phyloP scores from a whole-genome alignment of 92 coral and sea anemone genomes.

The Palythoa caribaeorum region DNA sequence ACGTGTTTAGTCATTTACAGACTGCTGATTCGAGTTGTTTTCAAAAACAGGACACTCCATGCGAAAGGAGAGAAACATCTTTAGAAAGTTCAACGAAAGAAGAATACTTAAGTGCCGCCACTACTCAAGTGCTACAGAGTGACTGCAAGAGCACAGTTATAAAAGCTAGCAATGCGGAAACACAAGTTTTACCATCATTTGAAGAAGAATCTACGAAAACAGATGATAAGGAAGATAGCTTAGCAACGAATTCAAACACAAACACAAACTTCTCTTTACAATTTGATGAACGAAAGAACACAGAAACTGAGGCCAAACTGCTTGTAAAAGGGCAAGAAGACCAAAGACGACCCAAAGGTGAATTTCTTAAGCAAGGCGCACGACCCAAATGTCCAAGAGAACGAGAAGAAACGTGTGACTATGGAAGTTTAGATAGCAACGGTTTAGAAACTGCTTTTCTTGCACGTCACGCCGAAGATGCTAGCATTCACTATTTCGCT shows the following conservation, averaged over 20 bases:
- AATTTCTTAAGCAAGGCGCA: conserved; percentile 17
- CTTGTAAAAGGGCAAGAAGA: neutral
- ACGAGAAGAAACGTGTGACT: neutral
- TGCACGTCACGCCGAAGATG: conserved; percentile 21
- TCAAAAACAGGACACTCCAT: neutral
- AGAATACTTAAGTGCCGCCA: neutral
- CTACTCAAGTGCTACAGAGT: neutral
- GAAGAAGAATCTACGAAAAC: too few species aligned
- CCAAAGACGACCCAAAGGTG: neutral
- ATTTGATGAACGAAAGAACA: neutral
- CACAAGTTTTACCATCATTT: too few species aligned
- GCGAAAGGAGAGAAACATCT: neutral
- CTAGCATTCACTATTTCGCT: neutral
- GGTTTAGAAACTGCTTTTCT: conserved; percentile 12
- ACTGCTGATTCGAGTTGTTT: neutral
- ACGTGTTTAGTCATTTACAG: neutral
- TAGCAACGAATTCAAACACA: neutral
- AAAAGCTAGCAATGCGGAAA: too few species aligned
- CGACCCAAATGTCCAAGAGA: conserved; percentile 5
- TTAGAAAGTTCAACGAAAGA: neutral
- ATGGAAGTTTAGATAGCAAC: neutral
- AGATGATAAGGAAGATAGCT: neutral
- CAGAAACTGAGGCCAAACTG: neutral
- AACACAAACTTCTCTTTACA: neutral
- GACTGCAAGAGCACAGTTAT: too few species aligned